phyloP scores from a whole-genome alignment of 2,113 vertebrate species.

The Meles meles region DNA sequence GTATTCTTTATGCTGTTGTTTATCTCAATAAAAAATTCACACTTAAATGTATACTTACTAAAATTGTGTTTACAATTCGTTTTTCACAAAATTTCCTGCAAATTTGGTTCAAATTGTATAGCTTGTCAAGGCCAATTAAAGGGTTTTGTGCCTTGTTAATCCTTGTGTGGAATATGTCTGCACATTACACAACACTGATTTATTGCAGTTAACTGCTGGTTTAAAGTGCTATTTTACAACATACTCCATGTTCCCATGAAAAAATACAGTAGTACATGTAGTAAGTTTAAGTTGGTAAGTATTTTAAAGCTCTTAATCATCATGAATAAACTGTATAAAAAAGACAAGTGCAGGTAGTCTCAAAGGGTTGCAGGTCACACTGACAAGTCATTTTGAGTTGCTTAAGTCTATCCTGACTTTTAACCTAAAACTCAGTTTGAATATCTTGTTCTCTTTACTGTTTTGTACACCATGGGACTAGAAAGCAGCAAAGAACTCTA shows the following conservation, averaged over 20 bases:
- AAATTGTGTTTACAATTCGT: slow-evolving; percentile 99
- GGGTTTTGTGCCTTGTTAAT: slow-evolving; percentile 86
- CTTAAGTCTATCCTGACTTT: slow-evolving; percentile 66
- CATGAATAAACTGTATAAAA: slow-evolving; percentile 73
- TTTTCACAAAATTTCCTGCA: slow-evolving; percentile 95
- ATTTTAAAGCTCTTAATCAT: slow-evolving; percentile 79
- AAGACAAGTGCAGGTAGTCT: slow-evolving; percentile 76
- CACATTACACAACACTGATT: slow-evolving; percentile 84
- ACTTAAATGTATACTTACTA: slow-evolving; percentile 95
- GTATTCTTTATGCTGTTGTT: slow-evolving; percentile 99
- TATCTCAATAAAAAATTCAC: slow-evolving; percentile 99
- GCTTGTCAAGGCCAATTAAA: slow-evolving; percentile 85
- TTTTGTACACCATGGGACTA: slow-evolving; percentile 72
- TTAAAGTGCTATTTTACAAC: slow-evolving; percentile 84
- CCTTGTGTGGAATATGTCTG: slow-evolving; percentile 85
- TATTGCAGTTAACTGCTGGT: slow-evolving; percentile 86
- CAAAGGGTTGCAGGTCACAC: slow-evolving; percentile 70
- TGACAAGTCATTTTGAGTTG: slow-evolving; percentile 76
- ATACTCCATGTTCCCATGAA: slow-evolving; percentile 82
- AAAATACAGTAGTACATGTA: slow-evolving; percentile 83
- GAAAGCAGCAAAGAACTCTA: slow-evolving; percentile 73
- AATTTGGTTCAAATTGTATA: slow-evolving; percentile 95
- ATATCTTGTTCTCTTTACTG: slow-evolving; percentile 64
- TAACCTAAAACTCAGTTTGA: slow-evolving; percentile 73
- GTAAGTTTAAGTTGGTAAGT: slow-evolving; percentile 91